phyloP scores from a whole-genome alignment of 2,113 vertebrate species.

The Rattus rattus region DNA sequence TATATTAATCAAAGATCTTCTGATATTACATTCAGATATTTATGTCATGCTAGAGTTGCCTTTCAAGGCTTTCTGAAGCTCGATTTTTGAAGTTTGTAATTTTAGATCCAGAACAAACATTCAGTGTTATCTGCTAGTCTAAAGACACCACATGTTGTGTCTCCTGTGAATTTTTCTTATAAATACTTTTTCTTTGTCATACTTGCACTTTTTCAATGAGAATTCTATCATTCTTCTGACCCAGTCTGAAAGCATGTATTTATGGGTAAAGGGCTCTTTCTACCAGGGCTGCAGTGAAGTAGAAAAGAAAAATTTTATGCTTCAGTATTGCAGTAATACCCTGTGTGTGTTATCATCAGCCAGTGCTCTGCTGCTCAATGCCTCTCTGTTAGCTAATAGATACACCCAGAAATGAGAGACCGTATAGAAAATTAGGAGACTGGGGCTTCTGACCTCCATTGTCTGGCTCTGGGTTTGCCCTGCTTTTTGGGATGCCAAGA shows the following conservation, averaged over 20 bases:
- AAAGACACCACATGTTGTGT: neutral
- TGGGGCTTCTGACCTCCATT: neutral
- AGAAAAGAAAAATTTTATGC: neutral
- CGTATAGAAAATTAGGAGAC: neutral
- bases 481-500: no score
- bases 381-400: neutral
- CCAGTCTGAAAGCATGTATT: neutral
- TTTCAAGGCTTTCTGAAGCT: neutral
- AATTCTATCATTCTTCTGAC: neutral
- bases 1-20: neutral
- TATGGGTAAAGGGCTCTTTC: neutral
- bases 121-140: neutral
- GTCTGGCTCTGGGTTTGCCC: no score
- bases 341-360: neutral
- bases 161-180: neutral
- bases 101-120: neutral
- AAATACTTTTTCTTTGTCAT: conserved; percentile 24
- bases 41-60: neutral
- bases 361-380: neutral
- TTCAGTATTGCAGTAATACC: neutral
- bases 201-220: neutral
- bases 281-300: neutral
- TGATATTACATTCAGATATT: neutral
- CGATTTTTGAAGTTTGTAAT: neutral
- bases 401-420: neutral